Conservation (phyloP, 1,140 invertebrate species). For the Mactra quadrangularis region DNA sequence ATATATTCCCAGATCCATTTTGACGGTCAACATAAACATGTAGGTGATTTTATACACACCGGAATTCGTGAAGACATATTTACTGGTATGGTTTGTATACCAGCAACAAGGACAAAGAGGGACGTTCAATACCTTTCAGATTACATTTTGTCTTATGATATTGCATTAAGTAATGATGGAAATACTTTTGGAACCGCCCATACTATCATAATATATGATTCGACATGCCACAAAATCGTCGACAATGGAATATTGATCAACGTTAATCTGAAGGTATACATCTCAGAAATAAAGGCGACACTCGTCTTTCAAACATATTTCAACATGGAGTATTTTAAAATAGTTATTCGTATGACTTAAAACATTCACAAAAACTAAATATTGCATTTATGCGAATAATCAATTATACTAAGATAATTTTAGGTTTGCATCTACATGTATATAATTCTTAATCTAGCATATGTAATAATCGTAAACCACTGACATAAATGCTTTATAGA, state of each 20-base stretch:
- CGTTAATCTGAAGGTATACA: slow-evolving; percentile 15
- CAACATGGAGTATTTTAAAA: too few relatives aligned
- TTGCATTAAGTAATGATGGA: slow-evolving; percentile 14
- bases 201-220: neutral
- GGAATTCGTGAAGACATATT: slow-evolving; percentile 9
- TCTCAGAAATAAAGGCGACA: too few relatives aligned
- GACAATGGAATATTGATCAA: neutral
- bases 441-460: too few relatives aligned
- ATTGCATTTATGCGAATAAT: too few relatives aligned
- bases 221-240: slow-evolving; percentile 3
- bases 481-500: too few relatives aligned
- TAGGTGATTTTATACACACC: too few relatives aligned
- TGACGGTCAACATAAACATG: neutral
- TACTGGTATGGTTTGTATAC: slow-evolving; percentile 1
- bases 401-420: too few relatives aligned
- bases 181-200: neutral
- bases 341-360: too few relatives aligned
- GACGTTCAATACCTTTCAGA: neutral
- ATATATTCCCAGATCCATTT: neutral
- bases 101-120: neutral
- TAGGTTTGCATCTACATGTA: too few relatives aligned
- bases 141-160: neutral
- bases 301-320: too few relatives aligned
- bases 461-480: too few relatives aligned
- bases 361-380: too few relatives aligned